phyloP scores from a whole-genome alignment of 2,113 vertebrate species.

The Stigmatopora argus region DNA sequence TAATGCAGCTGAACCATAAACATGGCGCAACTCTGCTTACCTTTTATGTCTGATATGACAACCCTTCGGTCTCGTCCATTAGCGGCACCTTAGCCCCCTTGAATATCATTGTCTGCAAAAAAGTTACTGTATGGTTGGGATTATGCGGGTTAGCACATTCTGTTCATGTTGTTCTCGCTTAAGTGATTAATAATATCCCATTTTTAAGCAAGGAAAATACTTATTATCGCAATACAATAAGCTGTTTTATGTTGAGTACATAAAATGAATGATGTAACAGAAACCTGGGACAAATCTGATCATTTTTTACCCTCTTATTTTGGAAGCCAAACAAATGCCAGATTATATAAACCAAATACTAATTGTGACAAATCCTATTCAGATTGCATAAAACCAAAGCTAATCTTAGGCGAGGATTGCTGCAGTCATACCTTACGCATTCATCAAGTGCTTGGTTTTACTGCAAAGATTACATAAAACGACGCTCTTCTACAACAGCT shows the following conservation, averaged over 20 bases:
- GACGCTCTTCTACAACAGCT: constrained; percentile 1
- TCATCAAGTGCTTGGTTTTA: constrained; percentile 57
- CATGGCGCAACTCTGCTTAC: no score
- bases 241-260: background rate
- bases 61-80: no score
- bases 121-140: no score
- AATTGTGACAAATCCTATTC: constrained; percentile 24
- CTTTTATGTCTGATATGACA: no score
- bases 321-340: background rate
- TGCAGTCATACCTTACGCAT: constrained; percentile 18
- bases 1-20: no score
- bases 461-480: constrained; percentile 48
- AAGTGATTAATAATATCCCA: background rate
- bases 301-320: background rate
- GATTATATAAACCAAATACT: constrained; percentile 1
- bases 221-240: background rate
- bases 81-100: background rate
- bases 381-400: constrained; percentile 40
- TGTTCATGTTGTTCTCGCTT: background rate
- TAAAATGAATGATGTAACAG: background rate
- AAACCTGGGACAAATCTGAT: no score
- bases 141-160: no score
- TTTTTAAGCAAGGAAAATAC: background rate
- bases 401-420: constrained; percentile 23
- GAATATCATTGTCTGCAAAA: background rate